Evolutionary conservation across 2,113 vertebrate species (phyloP).

Genomic region (Nothoprocta perdicaria): DNA sequence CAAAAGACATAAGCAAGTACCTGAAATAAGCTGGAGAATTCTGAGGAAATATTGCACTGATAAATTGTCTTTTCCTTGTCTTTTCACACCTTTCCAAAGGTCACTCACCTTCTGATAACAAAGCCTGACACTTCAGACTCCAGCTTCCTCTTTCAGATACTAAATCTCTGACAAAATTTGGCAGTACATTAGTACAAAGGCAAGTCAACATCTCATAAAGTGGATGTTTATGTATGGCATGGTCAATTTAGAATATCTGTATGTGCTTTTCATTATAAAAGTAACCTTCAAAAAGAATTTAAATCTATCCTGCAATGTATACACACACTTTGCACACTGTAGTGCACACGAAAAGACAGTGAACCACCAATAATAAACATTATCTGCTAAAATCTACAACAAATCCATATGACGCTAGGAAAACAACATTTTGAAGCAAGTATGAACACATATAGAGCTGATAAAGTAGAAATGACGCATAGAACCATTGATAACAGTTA

Average conservation of each 20-base stretch:
- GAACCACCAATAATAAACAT: background rate
- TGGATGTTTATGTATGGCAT: background rate
- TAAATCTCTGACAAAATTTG: background rate
- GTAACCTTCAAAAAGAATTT: background rate
- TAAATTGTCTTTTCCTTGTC: background rate
- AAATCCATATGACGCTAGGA: background rate
- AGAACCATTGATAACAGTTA: background rate
- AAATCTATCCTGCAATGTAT: background rate
- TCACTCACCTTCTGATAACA: constrained; percentile 22
- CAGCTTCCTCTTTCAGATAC: constrained; percentile 12
- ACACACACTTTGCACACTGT: background rate
- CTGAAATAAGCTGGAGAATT: background rate
- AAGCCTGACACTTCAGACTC: background rate
- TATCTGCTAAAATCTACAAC: background rate
- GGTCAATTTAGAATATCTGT: background rate
- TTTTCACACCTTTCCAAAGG: constrained; percentile 18
- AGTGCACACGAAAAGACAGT: background rate
- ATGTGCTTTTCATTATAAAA: background rate
- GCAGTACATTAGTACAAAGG: background rate
- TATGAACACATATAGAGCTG: background rate
- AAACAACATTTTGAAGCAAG: background rate
- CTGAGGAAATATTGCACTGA: background rate
- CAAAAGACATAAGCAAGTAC: background rate
- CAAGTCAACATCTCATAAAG: background rate
- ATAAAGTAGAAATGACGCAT: background rate